Evolutionary conservation across 2,888 invertebrate species (phyloP).

Genomic region (Spilosoma lubricipeda): DNA sequence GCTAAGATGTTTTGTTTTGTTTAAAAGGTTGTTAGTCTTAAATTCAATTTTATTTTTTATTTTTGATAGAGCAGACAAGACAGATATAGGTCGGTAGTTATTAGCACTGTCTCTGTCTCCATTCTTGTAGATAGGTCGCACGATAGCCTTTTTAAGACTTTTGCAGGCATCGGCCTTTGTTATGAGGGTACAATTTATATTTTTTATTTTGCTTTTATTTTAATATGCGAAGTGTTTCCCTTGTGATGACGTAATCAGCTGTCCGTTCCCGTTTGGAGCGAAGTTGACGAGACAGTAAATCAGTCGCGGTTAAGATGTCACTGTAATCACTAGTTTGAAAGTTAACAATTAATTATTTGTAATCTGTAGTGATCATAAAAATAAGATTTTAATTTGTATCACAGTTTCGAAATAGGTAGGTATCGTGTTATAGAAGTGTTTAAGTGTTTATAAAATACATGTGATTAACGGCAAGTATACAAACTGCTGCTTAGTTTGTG

Average conservation of each 20-base stretch:
- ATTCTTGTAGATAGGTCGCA: no score
- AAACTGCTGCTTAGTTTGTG: no score
- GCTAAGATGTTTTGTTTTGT: no score
- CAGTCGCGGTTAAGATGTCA: not conserved
- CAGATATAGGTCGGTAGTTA: no score
- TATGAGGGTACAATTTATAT: not conserved
- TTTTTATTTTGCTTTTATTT: not conserved
- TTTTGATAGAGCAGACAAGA: no score
- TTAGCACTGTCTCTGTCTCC: no score
- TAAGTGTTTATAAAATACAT: not conserved
- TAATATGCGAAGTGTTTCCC: not conserved
- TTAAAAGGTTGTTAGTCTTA: no score
- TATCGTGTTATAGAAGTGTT: not conserved
- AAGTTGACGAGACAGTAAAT: not conserved
- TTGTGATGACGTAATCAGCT: constrained; percentile 2
- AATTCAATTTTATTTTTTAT: no score
- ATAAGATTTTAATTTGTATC: not conserved
- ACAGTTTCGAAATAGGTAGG: not conserved
- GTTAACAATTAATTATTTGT: not conserved
- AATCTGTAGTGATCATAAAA: constrained; percentile 1
- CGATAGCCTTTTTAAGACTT: no score
- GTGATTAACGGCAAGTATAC: not conserved
- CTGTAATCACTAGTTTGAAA: not conserved
- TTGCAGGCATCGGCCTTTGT: not conserved
- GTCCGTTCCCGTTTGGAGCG: not conserved